Conservation (phyloP, 2,888 invertebrate genomes). For the Xestia ashworthii region DNA sequence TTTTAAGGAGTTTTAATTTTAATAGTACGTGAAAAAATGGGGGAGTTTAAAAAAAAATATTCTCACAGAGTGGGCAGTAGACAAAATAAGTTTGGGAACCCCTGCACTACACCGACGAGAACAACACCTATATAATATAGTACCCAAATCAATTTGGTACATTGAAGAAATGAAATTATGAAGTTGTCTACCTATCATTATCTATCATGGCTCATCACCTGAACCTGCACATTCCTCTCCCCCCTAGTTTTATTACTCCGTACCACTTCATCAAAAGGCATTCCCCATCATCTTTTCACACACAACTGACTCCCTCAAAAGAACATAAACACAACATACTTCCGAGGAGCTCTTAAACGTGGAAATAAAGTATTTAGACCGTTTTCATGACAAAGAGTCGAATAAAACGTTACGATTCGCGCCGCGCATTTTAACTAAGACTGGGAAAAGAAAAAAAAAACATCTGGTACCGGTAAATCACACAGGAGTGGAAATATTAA, state of each 20-base stretch:
- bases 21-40: too few relatives aligned
- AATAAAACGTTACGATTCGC: conserved; percentile 58
- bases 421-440: conserved; percentile 44
- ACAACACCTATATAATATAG: too few relatives aligned
- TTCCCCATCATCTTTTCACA: conserved; percentile 6
- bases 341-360: conserved; percentile 22
- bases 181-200: neutral
- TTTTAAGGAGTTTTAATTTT: too few relatives aligned
- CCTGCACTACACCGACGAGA: too few relatives aligned
- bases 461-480: conserved; percentile 63
- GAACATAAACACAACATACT: conserved; percentile 42
- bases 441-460: conserved; percentile 32
- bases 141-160: neutral
- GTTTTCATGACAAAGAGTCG: conserved; percentile 50
- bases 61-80: too few relatives aligned
- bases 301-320: conserved; percentile 8
- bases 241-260: neutral
- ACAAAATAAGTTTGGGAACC: too few relatives aligned
- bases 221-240: too few relatives aligned
- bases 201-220: neutral
- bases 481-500: conserved; percentile 34
- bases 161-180: neutral
- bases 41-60: too few relatives aligned
- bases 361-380: conserved; percentile 51
- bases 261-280: neutral